These are phyloP conservation scores for Onchidella celtica DNA, from an alignment of 2,888 invertebrate genomes.

Conservation along the genomic window DNA sequence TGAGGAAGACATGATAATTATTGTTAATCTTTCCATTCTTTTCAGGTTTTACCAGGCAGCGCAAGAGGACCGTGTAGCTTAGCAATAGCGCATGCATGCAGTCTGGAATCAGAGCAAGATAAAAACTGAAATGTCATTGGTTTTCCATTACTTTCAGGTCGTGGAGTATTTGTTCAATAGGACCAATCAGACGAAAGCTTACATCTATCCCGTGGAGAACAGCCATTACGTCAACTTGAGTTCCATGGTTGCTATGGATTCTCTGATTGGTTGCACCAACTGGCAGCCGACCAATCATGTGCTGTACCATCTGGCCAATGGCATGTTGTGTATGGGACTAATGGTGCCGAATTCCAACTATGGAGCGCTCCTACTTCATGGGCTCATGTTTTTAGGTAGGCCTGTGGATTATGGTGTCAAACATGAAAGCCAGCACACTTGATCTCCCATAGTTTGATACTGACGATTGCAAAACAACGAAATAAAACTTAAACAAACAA, in stretches of 20 bases:
- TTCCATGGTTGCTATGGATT: neutral
- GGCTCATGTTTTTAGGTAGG: conserved; percentile 89
- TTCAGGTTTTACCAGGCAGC: no score
- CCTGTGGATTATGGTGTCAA: conserved; percentile 42
- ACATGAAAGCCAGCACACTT: no score
- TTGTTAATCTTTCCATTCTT: no score
- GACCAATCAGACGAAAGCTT: neutral
- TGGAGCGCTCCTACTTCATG: conserved; percentile 91
- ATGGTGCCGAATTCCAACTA: conserved; percentile 89
- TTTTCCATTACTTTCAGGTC: conserved; percentile 13
- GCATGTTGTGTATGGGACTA: conserved; percentile 89
- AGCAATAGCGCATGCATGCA: no score
- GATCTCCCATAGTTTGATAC: no score
- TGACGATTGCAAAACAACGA: no score
- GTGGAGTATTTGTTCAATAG: neutral
- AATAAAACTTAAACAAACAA: neutral
- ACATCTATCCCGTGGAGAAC: neutral
- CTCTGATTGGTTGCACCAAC: conserved; percentile 82
- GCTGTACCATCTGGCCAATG: conserved; percentile 88
- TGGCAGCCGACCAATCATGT: conserved; percentile 89
- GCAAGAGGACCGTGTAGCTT: no score
- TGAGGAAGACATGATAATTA: no score
- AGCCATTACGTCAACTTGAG: neutral
- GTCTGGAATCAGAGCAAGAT: no score
- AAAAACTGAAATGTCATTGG: no score